These are phyloP conservation scores for Fregata magnificens DNA, from an alignment of 2,113 vertebrate species.

Conservation along the genomic window DNA sequence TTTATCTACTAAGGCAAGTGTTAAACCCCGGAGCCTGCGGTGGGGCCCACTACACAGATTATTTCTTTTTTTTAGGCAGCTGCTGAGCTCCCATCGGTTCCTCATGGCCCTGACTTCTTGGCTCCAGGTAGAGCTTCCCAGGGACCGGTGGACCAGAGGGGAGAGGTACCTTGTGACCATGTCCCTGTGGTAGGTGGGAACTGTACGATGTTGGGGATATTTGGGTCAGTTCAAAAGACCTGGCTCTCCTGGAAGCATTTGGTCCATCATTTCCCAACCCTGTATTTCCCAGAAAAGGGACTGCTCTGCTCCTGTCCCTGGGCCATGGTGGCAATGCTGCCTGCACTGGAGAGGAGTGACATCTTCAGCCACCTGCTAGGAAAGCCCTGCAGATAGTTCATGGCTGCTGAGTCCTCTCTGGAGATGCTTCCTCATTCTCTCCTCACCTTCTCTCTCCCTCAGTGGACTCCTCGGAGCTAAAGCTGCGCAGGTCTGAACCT, in stretches of 20 bases:
- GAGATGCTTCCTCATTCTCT: background rate
- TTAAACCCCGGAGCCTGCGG: background rate
- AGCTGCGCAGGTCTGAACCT: background rate
- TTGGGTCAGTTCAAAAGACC: background rate
- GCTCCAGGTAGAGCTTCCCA: background rate
- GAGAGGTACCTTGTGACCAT: background rate
- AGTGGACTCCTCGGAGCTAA: background rate
- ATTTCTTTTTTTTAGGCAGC: background rate
- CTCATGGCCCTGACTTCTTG: too few relatives aligned
- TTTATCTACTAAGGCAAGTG: background rate
- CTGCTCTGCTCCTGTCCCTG: background rate
- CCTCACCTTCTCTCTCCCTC: background rate
- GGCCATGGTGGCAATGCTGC: background rate
- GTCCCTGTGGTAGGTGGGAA: background rate
- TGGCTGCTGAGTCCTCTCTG: too few relatives aligned
- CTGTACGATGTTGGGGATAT: accelerated
- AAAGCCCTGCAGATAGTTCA: background rate
- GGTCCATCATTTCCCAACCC: background rate
- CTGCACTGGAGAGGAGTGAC: background rate
- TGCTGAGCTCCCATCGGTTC: accelerated
- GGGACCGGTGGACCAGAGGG: background rate
- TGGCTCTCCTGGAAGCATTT: background rate
- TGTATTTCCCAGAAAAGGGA: background rate
- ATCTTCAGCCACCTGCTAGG: background rate
- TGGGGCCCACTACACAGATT: background rate